Evolutionary conservation across 2,113 vertebrate species (phyloP), one percentile per base, ranked within the genome.

Genomic region (Tragelaphus buxtoni): DNA sequence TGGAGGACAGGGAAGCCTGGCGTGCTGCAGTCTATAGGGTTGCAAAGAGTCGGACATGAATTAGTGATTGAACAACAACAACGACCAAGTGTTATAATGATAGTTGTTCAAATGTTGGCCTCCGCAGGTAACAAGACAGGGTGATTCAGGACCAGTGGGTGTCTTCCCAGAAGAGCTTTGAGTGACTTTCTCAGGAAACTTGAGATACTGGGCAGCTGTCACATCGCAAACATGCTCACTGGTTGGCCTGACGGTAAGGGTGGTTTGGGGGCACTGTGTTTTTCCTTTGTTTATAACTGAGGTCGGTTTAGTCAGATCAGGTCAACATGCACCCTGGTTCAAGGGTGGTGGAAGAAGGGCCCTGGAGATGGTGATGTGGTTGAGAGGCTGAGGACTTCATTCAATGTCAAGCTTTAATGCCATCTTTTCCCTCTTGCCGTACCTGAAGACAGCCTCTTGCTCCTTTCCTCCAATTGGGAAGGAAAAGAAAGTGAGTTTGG

Each of bases 401-500:
- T 42, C 20, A 30, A 72, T 35, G 39, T 88, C 39, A 76, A 83
- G 32, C n/a, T 55, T 83, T 86, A 65, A 72, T 0, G 4, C 14
- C 72, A 92, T 12, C n/a, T 42, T 79, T 72, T 84, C 30, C 65
- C 32, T 53, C 82, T 96, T 11, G 0, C 53, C 30, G 58, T 39
- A 24, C 11, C 4, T 39, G 35, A 89, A 91, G 47, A 28, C 4
- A 30, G n/a, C 32, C 53, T 96, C 90, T 91, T 24, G 47, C 2
- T 96, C 80, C 69, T 94, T 39, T 58, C 55, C 90, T 80, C 79
- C 81, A 93, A 47, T 9, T 60, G 35, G 56, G 65, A 96, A 94
- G 82, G 47, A 96, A 94, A 86, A 85, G 45, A 92, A 92, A 96
- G 60, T 81, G 80, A 88, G 18, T 96, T 53, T 24, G 35, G 60